Base-by-base conservation (phyloP, 1,140 invertebrate genomes). In the Babylonia areolata region DNA sequence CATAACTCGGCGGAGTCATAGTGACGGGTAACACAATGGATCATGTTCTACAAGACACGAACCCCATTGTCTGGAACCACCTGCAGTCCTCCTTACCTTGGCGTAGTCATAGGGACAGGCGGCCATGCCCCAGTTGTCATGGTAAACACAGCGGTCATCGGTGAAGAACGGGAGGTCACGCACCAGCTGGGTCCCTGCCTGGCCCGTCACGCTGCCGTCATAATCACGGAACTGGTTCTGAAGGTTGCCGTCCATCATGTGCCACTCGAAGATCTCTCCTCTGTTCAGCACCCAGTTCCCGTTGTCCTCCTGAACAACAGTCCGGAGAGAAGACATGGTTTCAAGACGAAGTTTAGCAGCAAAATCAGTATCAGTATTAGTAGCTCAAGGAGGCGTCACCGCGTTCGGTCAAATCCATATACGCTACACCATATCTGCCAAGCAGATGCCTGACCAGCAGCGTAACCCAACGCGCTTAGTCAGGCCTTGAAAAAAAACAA, bases 21-120 rank as follows among this genome's bases (percentile, higher is more conserved):
- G 23, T 5, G 6, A 71, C 23, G 73, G 31, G 15, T 15, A 35
- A 9, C 35, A 9, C 3, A 37, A 35, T 11, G 2, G 11, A 6
- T 75, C 5, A 75, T 75, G 11, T 9, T 35, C 73, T 12, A 11
- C 28, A 12, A n/a, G 28, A 71, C 28, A n/a, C 28, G 9, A 9
- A 33, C 28, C 69, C 46, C 20, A 51, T 51, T 3, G 15, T 64
- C 17, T 12, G 58, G 17, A 64, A 39, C 73, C n/a, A n/a, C n/a
- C n/a, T n/a, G n/a, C n/a, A 75, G 9, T 3, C 37, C 3, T 31
- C 12, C 78, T 51, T 35, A 80, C 78, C 78, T 17, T 35, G 33
- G 35, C 78, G 35, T 80, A 80, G 20, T 80, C 35, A 35, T 80
- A 80, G 40, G 78, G 78, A 33, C 78, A 80, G 33, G 78, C 78